These are phyloP conservation scores for Julus scanicus DNA, from an alignment of 2,888 invertebrate species.

Conservation along the genomic window DNA sequence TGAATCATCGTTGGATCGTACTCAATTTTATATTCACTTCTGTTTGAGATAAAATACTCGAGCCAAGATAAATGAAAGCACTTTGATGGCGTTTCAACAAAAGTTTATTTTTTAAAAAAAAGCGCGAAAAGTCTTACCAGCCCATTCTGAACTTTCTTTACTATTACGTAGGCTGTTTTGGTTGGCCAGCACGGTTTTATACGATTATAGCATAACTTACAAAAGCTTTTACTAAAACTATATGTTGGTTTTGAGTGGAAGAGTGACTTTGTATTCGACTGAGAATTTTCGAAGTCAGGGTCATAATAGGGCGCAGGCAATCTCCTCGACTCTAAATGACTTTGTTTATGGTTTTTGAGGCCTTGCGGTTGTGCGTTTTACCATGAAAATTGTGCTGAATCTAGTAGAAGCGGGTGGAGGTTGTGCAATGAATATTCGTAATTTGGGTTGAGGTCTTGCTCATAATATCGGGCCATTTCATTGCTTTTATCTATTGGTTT, in stretches of 20 bases:
- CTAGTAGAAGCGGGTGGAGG: not conserved
- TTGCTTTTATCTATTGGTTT: constrained; percentile 15
- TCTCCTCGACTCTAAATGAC: not conserved
- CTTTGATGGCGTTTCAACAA: too few relatives aligned
- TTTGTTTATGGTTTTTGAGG: constrained; percentile 13
- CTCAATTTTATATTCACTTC: too few relatives aligned
- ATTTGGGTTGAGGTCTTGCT: constrained; percentile 40
- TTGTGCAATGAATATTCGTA: not conserved
- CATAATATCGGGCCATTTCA: constrained; percentile 32
- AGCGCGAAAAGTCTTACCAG: too few relatives aligned
- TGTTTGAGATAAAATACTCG: too few relatives aligned
- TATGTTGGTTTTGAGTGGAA: not conserved
- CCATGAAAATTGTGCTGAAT: constrained; percentile 29
- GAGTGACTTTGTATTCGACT: not conserved
- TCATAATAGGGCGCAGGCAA: not conserved
- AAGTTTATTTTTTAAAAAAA: too few relatives aligned
- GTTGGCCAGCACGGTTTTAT: not conserved
- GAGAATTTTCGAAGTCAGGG: not conserved
- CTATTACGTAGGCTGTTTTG: too few relatives aligned
- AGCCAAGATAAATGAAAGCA: too few relatives aligned
- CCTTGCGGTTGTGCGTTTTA: not conserved
- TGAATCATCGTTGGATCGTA: too few relatives aligned
- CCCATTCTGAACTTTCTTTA: too few relatives aligned
- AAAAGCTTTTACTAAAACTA: not conserved
- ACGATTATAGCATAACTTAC: not conserved